Percentiles rank a stretch among this genome's conserved stretches.
These are phyloP conservation scores for Pogonocichla stellata DNA, from an alignment of 2,113 vertebrate species.

Conservation along the genomic window DNA sequence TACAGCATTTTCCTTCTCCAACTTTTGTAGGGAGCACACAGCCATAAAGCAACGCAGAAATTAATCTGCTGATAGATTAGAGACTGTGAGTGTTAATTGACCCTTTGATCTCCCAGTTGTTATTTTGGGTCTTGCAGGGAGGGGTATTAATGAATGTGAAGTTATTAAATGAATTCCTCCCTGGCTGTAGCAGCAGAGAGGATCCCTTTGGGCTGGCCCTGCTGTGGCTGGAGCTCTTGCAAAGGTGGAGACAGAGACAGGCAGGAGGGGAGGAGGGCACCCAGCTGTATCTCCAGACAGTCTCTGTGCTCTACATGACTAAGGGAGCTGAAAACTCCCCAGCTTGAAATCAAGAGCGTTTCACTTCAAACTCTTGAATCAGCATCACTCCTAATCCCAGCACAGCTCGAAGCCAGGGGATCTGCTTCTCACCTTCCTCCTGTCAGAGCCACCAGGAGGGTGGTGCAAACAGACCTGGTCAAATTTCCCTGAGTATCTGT, in stretches of 20 bases:
- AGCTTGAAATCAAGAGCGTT: not conserved
- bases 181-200: not conserved
- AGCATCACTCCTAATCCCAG: not conserved
- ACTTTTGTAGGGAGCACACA: not conserved
- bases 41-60: conserved; percentile 8
- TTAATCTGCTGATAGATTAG: conserved; percentile 42
- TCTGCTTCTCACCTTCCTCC: not conserved
- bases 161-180: not conserved
- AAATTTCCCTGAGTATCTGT: not conserved
- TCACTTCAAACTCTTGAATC: not conserved
- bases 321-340: not conserved
- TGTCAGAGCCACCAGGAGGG: not conserved
- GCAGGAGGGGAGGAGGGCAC: not conserved
- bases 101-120: conserved; percentile 25
- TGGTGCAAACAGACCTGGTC: not conserved
- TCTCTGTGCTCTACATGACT: not conserved
- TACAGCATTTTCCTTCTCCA: not conserved
- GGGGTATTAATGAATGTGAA: conserved; percentile 26
- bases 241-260: not conserved
- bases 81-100: conserved; percentile 2
- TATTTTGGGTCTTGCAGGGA: conserved; percentile 23
- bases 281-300: not conserved
- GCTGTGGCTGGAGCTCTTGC: not conserved
- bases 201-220: not conserved
- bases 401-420: not conserved